Evolutionary conservation across 1,140 invertebrate species (phyloP).

Genomic region (Drosophila sproati): DNA sequence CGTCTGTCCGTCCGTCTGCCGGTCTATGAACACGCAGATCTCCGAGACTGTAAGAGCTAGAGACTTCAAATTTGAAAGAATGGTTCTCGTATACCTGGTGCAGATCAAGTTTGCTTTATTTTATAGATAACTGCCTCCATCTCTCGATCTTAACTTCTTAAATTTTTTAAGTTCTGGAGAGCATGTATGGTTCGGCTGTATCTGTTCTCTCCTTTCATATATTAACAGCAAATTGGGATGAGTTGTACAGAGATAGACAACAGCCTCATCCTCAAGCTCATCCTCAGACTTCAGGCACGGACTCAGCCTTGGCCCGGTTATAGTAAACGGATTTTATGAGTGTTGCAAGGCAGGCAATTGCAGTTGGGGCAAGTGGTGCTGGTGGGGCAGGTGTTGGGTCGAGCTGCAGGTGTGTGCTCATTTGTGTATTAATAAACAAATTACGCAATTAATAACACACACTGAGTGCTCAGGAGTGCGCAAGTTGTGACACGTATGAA

Average conservation of each 20-base stretch:
- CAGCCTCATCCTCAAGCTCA: neutral
- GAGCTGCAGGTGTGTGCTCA: slow-evolving; percentile 31
- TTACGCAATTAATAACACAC: slow-evolving; percentile 80
- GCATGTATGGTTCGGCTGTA: neutral
- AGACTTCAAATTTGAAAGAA: too few relatives aligned
- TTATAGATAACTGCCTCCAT: too few relatives aligned
- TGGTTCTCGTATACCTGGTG: too few relatives aligned
- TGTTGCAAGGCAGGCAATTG: neutral
- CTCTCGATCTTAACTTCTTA: too few relatives aligned
- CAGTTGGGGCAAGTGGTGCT: too few relatives aligned
- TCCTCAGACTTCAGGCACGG: slow-evolving; percentile 5
- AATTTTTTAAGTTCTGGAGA: neutral
- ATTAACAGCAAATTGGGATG: neutral
- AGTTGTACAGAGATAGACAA: neutral
- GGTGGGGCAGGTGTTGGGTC: neutral
- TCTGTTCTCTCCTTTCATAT: neutral
- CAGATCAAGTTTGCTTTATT: too few relatives aligned
- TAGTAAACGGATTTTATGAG: slow-evolving; percentile 6
- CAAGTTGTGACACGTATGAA: slow-evolving; percentile 58
- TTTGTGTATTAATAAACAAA: slow-evolving; percentile 76
- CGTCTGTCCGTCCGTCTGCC: too few relatives aligned
- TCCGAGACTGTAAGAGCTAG: too few relatives aligned
- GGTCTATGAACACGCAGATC: too few relatives aligned
- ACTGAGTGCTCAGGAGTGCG: slow-evolving; percentile 73
- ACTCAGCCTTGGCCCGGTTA: slow-evolving; percentile 27